Evolutionary conservation across 1,140 invertebrate genomes (phyloP).

Genomic region (Ceratina japonica): DNA sequence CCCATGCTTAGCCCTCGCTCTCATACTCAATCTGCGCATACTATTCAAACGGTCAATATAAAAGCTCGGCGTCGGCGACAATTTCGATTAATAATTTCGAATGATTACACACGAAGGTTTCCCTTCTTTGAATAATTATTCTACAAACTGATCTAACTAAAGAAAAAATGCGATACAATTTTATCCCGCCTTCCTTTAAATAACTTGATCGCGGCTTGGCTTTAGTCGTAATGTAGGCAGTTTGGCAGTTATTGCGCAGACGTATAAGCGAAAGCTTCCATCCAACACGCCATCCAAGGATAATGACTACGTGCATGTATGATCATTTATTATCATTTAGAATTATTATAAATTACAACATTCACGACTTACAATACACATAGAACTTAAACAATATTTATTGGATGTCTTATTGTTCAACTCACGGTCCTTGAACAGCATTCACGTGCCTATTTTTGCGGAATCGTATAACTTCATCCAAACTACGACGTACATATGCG

Average conservation of each 20-base stretch:
- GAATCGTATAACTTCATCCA: too few species aligned
- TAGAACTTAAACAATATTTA: neutral
- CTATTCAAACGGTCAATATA: neutral
- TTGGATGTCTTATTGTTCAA: too few species aligned
- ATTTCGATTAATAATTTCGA: neutral
- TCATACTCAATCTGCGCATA: conserved; percentile 62
- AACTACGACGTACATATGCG: too few species aligned
- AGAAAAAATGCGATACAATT: neutral
- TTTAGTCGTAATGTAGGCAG: neutral
- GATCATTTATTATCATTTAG: too few species aligned
- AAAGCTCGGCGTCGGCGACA: too few species aligned
- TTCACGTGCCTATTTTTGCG: too few species aligned
- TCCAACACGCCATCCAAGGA: neutral
- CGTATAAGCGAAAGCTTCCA: neutral
- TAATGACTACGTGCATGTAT: neutral
- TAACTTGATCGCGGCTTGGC: conserved; percentile 1
- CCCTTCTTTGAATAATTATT: neutral
- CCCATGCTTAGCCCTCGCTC: conserved; percentile 65
- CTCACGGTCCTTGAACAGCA: too few species aligned
- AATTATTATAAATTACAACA: neutral
- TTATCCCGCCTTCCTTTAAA: conserved; percentile 5
- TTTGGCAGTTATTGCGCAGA: conserved; percentile 1
- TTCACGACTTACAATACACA: too few species aligned
- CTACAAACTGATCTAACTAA: too few species aligned
- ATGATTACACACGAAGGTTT: neutral